Evolutionary conservation across 2,113 vertebrate species (phyloP).

Genomic region (Hemichromis elongatus): DNA sequence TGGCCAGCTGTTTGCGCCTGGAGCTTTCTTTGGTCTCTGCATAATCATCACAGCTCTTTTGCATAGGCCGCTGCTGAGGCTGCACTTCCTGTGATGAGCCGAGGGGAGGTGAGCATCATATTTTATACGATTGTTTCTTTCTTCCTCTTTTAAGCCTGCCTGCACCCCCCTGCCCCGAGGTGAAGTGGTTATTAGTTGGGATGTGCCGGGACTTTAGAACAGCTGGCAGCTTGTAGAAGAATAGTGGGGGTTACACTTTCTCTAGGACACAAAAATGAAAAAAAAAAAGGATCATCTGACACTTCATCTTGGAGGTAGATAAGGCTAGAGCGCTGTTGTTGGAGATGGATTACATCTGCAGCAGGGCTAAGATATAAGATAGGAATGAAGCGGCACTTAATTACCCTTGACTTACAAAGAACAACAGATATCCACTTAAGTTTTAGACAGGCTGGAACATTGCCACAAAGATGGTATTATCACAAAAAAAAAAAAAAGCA

Average conservation of each 20-base stretch:
- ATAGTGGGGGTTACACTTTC: neutral
- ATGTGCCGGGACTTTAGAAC: conserved; percentile 18
- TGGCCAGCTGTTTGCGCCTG: conserved; percentile 55
- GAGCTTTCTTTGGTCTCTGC: conserved; percentile 49
- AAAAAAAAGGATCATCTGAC: neutral
- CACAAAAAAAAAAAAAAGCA: neutral
- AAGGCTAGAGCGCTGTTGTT: neutral
- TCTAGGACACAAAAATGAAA: neutral
- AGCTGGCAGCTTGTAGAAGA: neutral
- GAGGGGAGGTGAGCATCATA: neutral
- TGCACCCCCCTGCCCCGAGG: conserved; percentile 10
- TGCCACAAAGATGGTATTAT: neutral
- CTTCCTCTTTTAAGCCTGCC: conserved; percentile 14
- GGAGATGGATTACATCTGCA: conserved; percentile 7
- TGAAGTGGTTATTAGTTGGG: conserved; percentile 38
- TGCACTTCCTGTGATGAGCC: conserved; percentile 55
- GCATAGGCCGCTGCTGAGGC: conserved; percentile 54
- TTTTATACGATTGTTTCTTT: conserved; percentile 23
- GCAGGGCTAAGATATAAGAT: neutral
- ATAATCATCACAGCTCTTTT: conserved; percentile 43
- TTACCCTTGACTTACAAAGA: conserved; percentile 2
- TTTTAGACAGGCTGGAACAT: neutral
- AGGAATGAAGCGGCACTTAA: conserved; percentile 4
- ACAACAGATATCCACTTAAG: conserved; percentile 6
- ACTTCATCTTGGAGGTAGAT: conserved; percentile 14